Evolutionary conservation across 2,113 vertebrate genomes (phyloP).

Genomic region (Vireo altiloquus): DNA sequence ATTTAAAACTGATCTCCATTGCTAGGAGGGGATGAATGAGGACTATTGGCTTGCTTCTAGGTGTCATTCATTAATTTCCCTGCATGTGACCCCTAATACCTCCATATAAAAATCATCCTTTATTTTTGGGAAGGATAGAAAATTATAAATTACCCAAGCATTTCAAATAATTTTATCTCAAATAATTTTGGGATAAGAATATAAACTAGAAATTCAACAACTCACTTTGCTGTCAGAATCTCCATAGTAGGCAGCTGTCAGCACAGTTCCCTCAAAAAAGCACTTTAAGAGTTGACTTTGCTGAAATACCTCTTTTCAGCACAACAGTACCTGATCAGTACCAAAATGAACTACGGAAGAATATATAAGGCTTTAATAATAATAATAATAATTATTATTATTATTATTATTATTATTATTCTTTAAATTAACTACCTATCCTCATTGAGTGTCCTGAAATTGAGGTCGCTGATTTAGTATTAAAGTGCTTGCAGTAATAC

Average conservation of each 20-base stretch:
- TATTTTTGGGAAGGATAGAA: background rate
- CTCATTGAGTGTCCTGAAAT: background rate
- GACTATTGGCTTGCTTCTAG: background rate
- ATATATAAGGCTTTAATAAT: background rate
- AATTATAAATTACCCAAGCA: background rate
- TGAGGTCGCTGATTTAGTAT: background rate
- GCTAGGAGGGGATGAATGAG: background rate
- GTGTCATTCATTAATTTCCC: background rate
- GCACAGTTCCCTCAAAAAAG: background rate
- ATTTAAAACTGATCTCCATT: background rate
- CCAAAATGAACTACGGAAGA: background rate
- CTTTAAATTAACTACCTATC: background rate
- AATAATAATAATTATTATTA: background rate
- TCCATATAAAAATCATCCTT: background rate
- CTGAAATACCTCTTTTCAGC: background rate
- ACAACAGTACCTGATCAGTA: background rate
- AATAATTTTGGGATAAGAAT: background rate
- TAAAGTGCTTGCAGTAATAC: background rate
- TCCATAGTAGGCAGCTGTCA: background rate
- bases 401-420: background rate
- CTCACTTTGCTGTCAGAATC: background rate
- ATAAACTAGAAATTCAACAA: background rate
- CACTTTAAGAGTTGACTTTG: background rate
- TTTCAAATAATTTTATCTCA: background rate
- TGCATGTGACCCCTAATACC: background rate